Percentiles rank a stretch among this genome's conserved stretches.
Conservation (phyloP, 2,888 invertebrate genomes). For the Helleia helle region DNA sequence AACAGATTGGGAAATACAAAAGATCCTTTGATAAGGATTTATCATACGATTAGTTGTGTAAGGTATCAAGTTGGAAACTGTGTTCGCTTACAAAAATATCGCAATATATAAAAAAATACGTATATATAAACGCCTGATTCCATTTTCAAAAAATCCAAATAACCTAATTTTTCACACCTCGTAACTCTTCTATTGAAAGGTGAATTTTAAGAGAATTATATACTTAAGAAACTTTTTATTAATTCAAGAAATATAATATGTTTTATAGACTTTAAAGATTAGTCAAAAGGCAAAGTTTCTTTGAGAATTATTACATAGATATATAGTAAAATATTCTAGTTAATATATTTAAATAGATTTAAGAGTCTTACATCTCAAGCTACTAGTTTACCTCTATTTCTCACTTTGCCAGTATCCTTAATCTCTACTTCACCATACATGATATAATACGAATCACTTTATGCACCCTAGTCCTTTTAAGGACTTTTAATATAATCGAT, state of each 20-base stretch:
- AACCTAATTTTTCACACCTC: too few relatives aligned
- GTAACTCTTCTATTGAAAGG: too few relatives aligned
- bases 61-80: too few relatives aligned
- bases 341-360: constrained; percentile 11
- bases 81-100: too few relatives aligned
- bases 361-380: constrained; percentile 16
- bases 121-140: too few relatives aligned
- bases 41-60: too few relatives aligned
- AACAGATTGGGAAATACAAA: constrained; percentile 1
- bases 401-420: constrained; percentile 48
- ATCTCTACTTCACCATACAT: constrained; percentile 22
- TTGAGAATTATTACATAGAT: constrained; percentile 36
- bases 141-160: too few relatives aligned
- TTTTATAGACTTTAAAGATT: constrained; percentile 24
- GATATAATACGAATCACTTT: constrained; percentile 6
- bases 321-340: constrained; percentile 15
- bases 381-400: constrained; percentile 26
- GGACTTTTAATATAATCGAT: background rate
- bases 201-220: too few relatives aligned
- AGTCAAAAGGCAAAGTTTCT: constrained; percentile 37
- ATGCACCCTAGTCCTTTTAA: constrained; percentile 1
- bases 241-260: too few relatives aligned
- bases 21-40: too few relatives aligned
- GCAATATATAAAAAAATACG: too few relatives aligned
- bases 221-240: too few relatives aligned